A percentile compares a stretch with the other conserved stretches of the same genome.
Conservation (phyloP, 2,113 vertebrate genomes). For the Electrona antarctica region DNA sequence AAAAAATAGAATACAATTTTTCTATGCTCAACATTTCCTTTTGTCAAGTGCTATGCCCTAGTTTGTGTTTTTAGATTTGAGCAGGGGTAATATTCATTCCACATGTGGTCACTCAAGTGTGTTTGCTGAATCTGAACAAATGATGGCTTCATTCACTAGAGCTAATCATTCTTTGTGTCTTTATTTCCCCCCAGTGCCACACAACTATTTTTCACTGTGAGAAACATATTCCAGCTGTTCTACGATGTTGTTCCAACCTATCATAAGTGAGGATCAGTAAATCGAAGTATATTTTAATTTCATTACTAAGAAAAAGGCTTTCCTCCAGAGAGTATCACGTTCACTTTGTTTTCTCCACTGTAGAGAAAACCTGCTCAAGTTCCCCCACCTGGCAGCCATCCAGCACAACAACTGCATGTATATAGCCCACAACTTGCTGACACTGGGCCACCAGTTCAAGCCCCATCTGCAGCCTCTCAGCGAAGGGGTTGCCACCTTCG, state of each 20-base stretch:
- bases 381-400: slow-evolving; percentile 95
- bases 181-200: slow-evolving; percentile 76
- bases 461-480: slow-evolving; percentile 80
- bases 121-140: not conserved
- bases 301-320: not conserved
- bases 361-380: slow-evolving; percentile 94
- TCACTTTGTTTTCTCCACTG: not conserved
- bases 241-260: slow-evolving; percentile 94
- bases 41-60: too few species aligned
- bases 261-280: slow-evolving; percentile 86
- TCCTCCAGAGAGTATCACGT: not conserved
- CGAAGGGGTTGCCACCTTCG: slow-evolving; percentile 86
- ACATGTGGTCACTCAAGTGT: not conserved
- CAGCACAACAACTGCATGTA: slow-evolving; percentile 99
- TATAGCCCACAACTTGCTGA: slow-evolving; percentile 93
- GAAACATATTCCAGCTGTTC: slow-evolving; percentile 97
- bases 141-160: not conserved
- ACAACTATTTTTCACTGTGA: slow-evolving; percentile 92
- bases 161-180: slow-evolving; percentile 3
- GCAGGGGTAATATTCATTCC: too few species aligned
- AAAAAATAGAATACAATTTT: too few species aligned
- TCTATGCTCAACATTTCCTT: too few species aligned
- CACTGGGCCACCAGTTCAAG: slow-evolving; percentile 92
- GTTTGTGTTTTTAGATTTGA: too few species aligned
- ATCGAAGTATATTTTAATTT: not conserved